Conservation (phyloP, 2,113 vertebrate species). For the Pycnonotus jocosus region DNA sequence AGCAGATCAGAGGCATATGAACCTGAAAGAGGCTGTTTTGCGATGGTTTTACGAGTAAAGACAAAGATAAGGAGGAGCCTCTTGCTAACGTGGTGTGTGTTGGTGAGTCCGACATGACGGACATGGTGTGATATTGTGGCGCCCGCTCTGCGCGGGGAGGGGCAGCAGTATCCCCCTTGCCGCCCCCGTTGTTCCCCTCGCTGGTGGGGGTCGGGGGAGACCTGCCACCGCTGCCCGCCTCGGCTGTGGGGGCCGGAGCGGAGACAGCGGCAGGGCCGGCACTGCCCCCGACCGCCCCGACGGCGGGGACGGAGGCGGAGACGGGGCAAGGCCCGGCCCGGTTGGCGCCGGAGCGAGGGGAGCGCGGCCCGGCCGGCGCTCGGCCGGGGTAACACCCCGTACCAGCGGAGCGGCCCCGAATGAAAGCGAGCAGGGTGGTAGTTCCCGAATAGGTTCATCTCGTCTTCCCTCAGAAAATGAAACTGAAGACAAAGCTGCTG, state of each 20-base stretch:
- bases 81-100: not conserved
- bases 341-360: not conserved
- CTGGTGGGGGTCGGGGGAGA: not conserved
- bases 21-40: not conserved
- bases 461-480: no score
- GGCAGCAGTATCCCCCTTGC: not conserved
- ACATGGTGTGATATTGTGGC: no score
- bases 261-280: no score
- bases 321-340: not conserved
- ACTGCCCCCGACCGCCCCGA: no score
- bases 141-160: not conserved
- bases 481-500: not conserved
- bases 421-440: no score
- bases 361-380: fast-evolving
- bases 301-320: no score
- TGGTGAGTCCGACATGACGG: no score
- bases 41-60: not conserved
- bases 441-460: no score
- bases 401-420: not conserved
- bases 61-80: not conserved
- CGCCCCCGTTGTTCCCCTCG: no score
- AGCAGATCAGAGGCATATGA: not conserved
- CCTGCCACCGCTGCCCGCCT: not conserved
- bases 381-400: not conserved
- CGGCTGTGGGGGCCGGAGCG: not conserved